Base-by-base conservation (phyloP, 2,797 vertebrate genomes). In the Mus minutoides region DNA sequence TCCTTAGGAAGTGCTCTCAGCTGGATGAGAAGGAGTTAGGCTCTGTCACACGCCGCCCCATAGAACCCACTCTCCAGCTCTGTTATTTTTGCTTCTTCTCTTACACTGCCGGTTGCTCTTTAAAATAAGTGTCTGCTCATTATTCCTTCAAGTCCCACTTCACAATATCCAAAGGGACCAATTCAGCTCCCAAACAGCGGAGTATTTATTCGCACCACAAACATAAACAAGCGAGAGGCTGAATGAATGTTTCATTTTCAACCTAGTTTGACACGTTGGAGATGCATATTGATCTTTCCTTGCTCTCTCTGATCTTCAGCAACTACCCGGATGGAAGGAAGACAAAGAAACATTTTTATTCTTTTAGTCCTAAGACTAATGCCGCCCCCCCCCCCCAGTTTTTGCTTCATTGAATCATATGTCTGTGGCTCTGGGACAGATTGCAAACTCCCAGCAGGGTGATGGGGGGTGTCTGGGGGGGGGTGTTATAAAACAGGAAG, bases 91-190 rank as follows among this genome's bases (percentile, higher is more conserved):
- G 29, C 76, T 54, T 54, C 46, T 2, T 5, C 40, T 34, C 78
- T 90, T 73, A 31, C 31, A 60, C 1, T 84, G 34, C 6, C 52
- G 86, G 46, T 75, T 84, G 21, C 21, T 64, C 14, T 80, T 91
- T 93, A 85, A 82, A 96, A 37, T 67, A 91, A 88, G 16, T 37
- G 21, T 54, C 77, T 90, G 37, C 13, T 94, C 76, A 56, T 71
- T 76, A 75, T 82, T 77, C 37, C 79, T 77, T 60, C 52, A 67
- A 92, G 75, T 46, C 73, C 19, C 67, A 82, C 71, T 85, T 89
- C 80, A 46, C 49, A 95, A 37, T 67, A 69, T 92, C 78, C 62
- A 91, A 93, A 94, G 88, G 73, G 73, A 93, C 43, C 43, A 62
- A 86, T 86, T 90, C 86, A 17, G 56, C 40, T 96, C 46, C 82